phyloP scores from a whole-genome alignment of 2,113 vertebrate genomes.

The Scatophagus argus region DNA sequence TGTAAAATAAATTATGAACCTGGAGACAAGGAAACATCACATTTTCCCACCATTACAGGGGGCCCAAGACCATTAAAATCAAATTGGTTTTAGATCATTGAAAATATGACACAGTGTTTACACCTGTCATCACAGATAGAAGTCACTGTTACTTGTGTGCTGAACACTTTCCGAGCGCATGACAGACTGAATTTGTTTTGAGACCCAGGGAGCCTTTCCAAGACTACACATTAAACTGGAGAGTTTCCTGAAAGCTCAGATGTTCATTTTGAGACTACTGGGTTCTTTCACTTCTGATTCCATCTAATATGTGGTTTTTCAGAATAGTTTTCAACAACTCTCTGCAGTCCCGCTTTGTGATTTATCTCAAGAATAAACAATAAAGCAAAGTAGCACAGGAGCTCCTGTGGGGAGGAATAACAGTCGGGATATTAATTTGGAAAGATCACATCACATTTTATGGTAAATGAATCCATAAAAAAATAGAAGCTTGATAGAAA shows the following conservation, averaged over 20 bases:
- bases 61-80: background rate
- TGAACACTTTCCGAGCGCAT: background rate
- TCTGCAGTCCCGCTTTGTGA: constrained; percentile 8
- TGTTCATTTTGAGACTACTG: constrained; percentile 13
- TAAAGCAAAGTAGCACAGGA: constrained; percentile 13
- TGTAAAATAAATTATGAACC: too few relatives aligned
- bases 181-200: background rate
- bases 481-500: constrained; percentile 23
- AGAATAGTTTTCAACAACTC: constrained; percentile 12
- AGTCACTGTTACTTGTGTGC: background rate
- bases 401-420: constrained; percentile 39
- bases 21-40: background rate
- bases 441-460: constrained; percentile 62
- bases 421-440: constrained; percentile 52
- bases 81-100: background rate
- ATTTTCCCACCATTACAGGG: background rate
- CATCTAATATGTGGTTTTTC: constrained; percentile 7
- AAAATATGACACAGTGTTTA: background rate
- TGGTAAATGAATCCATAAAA: constrained; percentile 49
- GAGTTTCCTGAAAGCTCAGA: background rate
- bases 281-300: constrained; percentile 2
- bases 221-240: background rate
- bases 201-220: background rate
- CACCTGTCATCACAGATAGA: background rate
- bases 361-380: constrained; percentile 54